Base-by-base conservation (phyloP, 2,888 invertebrate genomes). In the Luffia ferchaultella region DNA sequence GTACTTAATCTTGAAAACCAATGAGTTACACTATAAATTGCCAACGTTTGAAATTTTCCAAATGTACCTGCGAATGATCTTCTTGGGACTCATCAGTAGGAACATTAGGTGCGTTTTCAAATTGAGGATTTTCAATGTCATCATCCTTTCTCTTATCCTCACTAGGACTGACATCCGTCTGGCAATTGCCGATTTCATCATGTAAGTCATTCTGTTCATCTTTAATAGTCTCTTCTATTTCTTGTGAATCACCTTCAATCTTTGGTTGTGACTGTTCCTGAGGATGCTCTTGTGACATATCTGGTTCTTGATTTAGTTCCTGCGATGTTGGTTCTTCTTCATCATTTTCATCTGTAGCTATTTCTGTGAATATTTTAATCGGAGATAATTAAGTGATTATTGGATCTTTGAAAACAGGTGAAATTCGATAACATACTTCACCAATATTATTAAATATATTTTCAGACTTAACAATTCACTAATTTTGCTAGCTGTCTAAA, bases 21-120 rank as follows among this genome's bases (percentile, higher is more conserved):
- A n/a, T n/a, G n/a, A n/a, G n/a, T n/a, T n/a, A n/a, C n/a, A n/a
- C n/a, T n/a, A n/a, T n/a, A n/a, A n/a, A n/a, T n/a, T n/a, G n/a
- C n/a, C n/a, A n/a, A n/a, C n/a, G n/a, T n/a, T n/a, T n/a, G n/a
- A n/a, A n/a, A n/a, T n/a, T n/a, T n/a, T n/a, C n/a, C n/a, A n/a
- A n/a, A n/a, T n/a, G n/a, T 60, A 82, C 82, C 73, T 84, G 76
- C 51, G 80, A 72, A 57, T 82, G 78, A 58, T 83, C 83, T 54
- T 82, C 83, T 50, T 79, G 76, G 18, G 68, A 58, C 50, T 82
- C 82, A 46, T 82, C 80, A 44, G 72, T 60, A 20, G 78, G 68
- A 20, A 77, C 60, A 68, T 84, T 76, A 7, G 86, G 85, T 5
- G 87, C 79, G 9, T 84, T 84, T 54, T 86, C 80, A 72, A 87